Evolutionary conservation across 2,888 invertebrate genomes (phyloP), one percentile per base, ranked within the genome.

Genomic region (Trissolcus japonicus): DNA sequence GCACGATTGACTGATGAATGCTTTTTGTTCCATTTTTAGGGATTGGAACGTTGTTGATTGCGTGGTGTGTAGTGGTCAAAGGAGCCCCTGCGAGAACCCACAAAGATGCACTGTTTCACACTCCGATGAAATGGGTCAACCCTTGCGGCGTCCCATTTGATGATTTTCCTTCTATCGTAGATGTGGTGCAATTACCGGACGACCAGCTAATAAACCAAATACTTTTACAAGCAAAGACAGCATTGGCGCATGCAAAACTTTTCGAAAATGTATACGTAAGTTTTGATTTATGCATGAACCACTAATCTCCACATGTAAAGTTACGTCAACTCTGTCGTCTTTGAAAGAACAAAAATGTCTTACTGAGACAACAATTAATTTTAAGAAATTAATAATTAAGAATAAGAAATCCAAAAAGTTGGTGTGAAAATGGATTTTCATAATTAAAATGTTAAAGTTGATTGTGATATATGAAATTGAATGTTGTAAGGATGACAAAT

Each of bases 201-300:
- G 82, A 83, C 21, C 88, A 90, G 25, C 85, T 90, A 13, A 84
- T 91, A 16, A 83, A 83, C 4, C 88, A 88, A 78, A 89, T 91
- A 80, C 85, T 90, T 43, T 82, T 89, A 51, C 89, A 89, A 79
- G 90, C 91, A 21, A 88, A 86, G 78, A 89, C 86, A 16, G 90
- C 91, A n/a, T 83, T 89, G 7, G 83, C 82, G 78, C 88, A 90
- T 67, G 90, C 90, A 4, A 83, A 89, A 67, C 80, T 83, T 65
- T 90, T 90, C 83, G 87, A 89, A 74, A 89, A 90, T 9, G 85
- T 88, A 77, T 91, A 89, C 80, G 91, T 91, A 86, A 91, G 91
- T 91, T 51, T 51, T 17, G 14, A 51, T 51, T 19, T 17, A 51
- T 51, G 35, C 35, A 35, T 35, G 35, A 35, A 35, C 2, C 29